Percentiles rank a stretch among this genome's conserved stretches.
Evolutionary conservation across 2,888 invertebrate species (phyloP).

Genomic region (Acanthosepion lycidas): DNA sequence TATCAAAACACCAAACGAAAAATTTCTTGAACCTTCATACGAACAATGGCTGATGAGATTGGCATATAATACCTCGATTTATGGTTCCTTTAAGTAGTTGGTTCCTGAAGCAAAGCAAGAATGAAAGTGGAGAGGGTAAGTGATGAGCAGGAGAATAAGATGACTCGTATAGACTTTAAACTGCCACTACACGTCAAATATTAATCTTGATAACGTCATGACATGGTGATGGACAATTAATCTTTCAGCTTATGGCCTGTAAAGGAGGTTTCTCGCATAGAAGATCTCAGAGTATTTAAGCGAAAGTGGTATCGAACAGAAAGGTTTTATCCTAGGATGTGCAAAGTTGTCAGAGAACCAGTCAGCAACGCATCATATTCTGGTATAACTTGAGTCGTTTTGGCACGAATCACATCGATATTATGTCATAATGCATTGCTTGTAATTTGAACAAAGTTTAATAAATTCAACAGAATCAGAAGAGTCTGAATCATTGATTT

Average conservation of each 20-base stretch:
- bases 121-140: background rate
- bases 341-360: background rate
- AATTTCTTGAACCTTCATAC: background rate
- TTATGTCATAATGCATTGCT: background rate
- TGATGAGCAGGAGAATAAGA: background rate
- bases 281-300: background rate
- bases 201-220: background rate
- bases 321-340: background rate
- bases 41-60: background rate
- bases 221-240: slow-evolving; percentile 7
- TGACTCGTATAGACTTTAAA: background rate
- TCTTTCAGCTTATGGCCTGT: background rate
- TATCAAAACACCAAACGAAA: background rate
- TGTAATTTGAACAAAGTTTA: too few relatives aligned
- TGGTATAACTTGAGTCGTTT: background rate
- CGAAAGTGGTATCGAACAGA: background rate
- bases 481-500: too few relatives aligned
- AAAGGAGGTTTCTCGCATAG: background rate
- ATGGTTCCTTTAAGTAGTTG: slow-evolving; percentile 15
- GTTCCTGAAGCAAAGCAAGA: background rate
- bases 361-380: background rate
- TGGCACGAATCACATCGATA: background rate
- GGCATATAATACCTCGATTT: background rate
- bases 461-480: too few relatives aligned
- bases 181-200: background rate